A percentile compares a stretch with the other conserved stretches of the same genome.
These are phyloP conservation scores for Podarcis siculus DNA, from an alignment of 2,797 vertebrate species.

Conservation along the genomic window DNA sequence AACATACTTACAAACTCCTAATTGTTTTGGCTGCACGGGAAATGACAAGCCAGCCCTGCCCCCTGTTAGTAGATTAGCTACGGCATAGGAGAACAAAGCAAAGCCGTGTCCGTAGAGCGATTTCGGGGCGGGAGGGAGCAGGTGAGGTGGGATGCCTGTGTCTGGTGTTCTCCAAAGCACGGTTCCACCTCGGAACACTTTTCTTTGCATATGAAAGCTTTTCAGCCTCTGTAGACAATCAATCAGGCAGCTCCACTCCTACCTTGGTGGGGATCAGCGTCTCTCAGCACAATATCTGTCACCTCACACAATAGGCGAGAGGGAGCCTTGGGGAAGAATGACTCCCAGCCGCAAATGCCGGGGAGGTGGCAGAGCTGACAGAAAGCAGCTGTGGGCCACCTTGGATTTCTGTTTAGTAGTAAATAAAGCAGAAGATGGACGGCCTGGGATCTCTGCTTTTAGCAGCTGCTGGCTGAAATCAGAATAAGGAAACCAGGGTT, in stretches of 20 bases:
- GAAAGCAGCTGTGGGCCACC: constrained; percentile 54
- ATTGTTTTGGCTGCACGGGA: constrained; percentile 22
- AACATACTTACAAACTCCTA: background rate
- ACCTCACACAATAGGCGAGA: constrained; percentile 26
- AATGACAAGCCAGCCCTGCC: constrained; percentile 6
- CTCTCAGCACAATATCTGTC: constrained; percentile 32
- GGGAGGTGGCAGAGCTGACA: constrained; percentile 48
- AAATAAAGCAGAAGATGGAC: constrained; percentile 1
- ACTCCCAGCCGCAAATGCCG: constrained; percentile 28
- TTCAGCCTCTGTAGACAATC: constrained; percentile 2
- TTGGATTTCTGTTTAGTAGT: constrained; percentile 19
- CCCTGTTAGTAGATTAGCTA: background rate
- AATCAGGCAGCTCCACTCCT: constrained; percentile 38
- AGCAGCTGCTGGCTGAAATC: background rate
- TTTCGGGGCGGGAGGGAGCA: too few species aligned
- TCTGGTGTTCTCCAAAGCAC: background rate
- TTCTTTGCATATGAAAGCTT: background rate
- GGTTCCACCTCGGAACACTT: background rate
- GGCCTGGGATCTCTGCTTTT: constrained; percentile 25
- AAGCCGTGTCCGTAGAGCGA: background rate
- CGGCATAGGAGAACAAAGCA: constrained; percentile 31
- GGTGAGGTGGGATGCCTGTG: background rate
- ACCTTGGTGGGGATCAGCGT: background rate
- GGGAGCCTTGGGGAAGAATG: constrained; percentile 35
- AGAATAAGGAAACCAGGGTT: background rate